Evolutionary conservation across 1,140 invertebrate genomes (phyloP).

Genomic region (Drosophila paulistorum): DNA sequence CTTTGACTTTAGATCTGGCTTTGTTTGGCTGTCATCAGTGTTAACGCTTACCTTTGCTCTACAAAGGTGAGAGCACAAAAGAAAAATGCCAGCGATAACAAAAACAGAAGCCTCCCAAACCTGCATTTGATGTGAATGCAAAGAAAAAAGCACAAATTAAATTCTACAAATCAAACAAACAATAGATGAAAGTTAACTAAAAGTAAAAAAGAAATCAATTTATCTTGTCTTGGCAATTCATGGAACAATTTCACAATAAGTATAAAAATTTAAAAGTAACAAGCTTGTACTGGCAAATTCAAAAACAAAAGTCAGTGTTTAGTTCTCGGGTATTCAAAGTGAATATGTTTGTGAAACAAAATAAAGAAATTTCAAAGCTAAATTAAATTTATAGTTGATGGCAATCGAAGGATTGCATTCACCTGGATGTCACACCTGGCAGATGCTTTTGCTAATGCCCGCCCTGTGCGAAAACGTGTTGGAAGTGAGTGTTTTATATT

Average conservation of each 20-base stretch:
- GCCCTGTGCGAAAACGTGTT: background rate
- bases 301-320: too few relatives aligned
- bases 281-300: background rate
- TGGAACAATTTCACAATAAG: background rate
- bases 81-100: background rate
- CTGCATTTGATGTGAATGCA: slow-evolving; percentile 7
- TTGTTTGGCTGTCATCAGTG: slow-evolving; percentile 34
- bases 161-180: slow-evolving; percentile 48
- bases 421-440: too few relatives aligned
- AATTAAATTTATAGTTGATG: too few relatives aligned
- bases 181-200: slow-evolving; percentile 5
- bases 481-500: background rate
- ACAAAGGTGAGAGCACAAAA: background rate
- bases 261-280: background rate
- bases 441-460: background rate
- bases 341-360: too few relatives aligned
- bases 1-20: background rate
- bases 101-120: slow-evolving; percentile 18
- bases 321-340: too few relatives aligned
- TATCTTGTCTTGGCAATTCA: background rate
- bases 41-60: slow-evolving; percentile 15
- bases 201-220: slow-evolving; percentile 41
- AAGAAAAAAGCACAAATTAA: slow-evolving; percentile 43
- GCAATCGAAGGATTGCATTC: background rate
- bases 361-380: too few relatives aligned